Percentiles rank a stretch among this genome's conserved stretches.
Conservation (phyloP, 2,797 vertebrate species). For the Dicrostonyx torquatus region DNA sequence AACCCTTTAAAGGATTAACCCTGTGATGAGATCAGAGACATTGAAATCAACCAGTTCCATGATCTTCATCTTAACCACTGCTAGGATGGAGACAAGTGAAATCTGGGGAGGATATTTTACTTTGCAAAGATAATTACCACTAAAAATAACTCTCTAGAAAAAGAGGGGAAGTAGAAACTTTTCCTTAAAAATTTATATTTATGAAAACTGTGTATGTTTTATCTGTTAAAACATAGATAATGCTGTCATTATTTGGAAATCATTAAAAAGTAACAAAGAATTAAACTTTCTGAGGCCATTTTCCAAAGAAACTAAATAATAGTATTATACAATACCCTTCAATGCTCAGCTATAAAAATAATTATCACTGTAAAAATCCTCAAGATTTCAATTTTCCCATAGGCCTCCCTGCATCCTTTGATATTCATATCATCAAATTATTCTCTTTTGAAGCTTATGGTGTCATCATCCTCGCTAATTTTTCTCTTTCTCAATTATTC, state of each 20-base stretch:
- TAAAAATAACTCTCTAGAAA: background rate
- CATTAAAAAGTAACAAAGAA: slow-evolving; percentile 48
- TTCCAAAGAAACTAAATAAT: slow-evolving; percentile 41
- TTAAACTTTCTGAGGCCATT: background rate
- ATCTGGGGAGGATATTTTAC: background rate
- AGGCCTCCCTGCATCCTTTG: slow-evolving; percentile 42
- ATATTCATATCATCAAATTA: slow-evolving; percentile 73
- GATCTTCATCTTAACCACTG: background rate
- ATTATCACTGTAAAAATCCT: background rate
- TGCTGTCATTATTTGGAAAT: background rate
- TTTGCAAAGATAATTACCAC: background rate
- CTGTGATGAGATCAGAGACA: background rate
- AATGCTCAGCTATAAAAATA: background rate
- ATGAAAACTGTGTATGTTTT: background rate
- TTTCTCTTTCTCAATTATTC: slow-evolving; percentile 72
- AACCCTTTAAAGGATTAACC: background rate
- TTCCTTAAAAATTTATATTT: background rate
- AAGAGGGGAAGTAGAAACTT: background rate
- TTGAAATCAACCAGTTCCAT: background rate
- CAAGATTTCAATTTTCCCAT: slow-evolving; percentile 50
- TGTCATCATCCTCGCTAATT: slow-evolving; percentile 55
- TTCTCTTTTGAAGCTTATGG: slow-evolving; percentile 40
- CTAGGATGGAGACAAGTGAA: background rate
- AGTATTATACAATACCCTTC: background rate
- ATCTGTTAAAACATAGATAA: background rate